phyloP scores from a whole-genome alignment of 2,888 invertebrate species.

The Trachelus iudaicus region DNA sequence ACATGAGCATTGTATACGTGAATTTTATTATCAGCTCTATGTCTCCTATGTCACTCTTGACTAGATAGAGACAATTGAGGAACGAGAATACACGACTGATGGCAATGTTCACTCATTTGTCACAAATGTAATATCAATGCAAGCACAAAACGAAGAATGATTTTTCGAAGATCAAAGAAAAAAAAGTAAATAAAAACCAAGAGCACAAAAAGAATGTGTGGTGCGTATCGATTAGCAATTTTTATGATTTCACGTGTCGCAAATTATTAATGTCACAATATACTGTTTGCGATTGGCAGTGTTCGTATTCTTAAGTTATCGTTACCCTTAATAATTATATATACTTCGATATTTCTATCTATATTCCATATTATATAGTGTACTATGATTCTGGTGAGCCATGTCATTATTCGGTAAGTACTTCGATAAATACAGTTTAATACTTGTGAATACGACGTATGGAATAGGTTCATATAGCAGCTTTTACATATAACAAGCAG shows the following conservation, averaged over 20 bases:
- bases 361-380: too few species aligned
- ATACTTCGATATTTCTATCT: too few species aligned
- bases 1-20: slow-evolving; percentile 42
- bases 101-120: too few species aligned
- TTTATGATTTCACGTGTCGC: not conserved
- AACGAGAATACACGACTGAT: too few species aligned
- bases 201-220: not conserved
- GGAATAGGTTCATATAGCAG: too few species aligned
- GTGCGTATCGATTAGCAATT: slow-evolving; percentile 3
- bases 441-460: not conserved
- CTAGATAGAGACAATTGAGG: slow-evolving; percentile 29
- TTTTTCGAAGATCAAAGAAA: too few species aligned
- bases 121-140: too few species aligned
- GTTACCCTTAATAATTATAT: slow-evolving; percentile 1
- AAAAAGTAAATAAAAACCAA: too few species aligned
- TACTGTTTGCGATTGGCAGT: slow-evolving; percentile 14
- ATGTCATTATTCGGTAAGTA: slow-evolving; percentile 10
- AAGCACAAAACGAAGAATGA: not conserved
- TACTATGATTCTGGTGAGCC: too few species aligned
- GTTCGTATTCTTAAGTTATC: slow-evolving; percentile 7
- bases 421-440: not conserved
- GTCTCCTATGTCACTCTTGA: slow-evolving; percentile 36
- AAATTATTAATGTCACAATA: slow-evolving; percentile 6
- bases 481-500: too few species aligned
- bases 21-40: slow-evolving; percentile 34